Conservation (phyloP, 2,888 invertebrate species). For the Imbricaverruca yamaguchii region DNA sequence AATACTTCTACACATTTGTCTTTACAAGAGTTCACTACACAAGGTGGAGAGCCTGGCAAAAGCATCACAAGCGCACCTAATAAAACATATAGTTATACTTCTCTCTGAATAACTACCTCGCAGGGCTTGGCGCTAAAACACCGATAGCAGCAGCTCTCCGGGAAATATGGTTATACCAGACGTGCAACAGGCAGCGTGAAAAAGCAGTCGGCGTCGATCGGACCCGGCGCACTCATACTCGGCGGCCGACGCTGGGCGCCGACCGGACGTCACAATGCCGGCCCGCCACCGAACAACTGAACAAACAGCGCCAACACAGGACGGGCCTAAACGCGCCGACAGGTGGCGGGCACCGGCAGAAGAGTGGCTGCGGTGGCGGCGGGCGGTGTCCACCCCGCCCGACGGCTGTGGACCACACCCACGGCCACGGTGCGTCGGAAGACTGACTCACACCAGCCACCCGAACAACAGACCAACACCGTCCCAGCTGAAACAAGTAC, state of each 20-base stretch:
- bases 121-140: neutral
- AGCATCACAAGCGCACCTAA: neutral
- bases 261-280: neutral
- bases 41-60: neutral
- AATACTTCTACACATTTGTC: slow-evolving; percentile 4
- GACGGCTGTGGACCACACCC: neutral
- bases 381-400: neutral
- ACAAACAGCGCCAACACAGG: neutral
- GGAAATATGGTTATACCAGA: neutral
- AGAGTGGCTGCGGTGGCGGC: neutral
- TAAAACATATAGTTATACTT: slow-evolving; percentile 6
- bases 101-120: neutral
- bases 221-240: neutral
- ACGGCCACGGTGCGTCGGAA: neutral
- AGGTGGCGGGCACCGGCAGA: neutral
- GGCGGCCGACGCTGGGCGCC: no score
- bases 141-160: neutral
- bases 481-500: neutral
- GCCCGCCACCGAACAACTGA: neutral
- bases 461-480: neutral
- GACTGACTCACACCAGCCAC: neutral
- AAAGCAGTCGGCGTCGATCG: neutral
- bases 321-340: neutral
- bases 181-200: neutral
- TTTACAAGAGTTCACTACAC: slow-evolving; percentile 6